Base-by-base conservation (phyloP, 2,113 vertebrate genomes). In the Gadus chalcogrammus region DNA sequence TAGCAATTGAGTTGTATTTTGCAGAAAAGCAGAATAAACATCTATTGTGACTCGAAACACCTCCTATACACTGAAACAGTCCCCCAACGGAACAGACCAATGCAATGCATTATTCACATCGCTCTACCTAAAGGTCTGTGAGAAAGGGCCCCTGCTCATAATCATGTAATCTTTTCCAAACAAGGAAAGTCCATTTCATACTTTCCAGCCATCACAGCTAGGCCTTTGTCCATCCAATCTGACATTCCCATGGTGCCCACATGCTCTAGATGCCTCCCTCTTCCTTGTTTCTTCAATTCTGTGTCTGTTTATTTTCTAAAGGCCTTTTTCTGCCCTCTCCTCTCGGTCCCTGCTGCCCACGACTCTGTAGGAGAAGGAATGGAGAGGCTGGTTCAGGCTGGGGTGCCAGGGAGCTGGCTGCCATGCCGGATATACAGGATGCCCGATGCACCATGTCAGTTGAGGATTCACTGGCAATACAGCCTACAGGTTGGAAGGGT, bases 241-340 rank as follows among this genome's bases (percentile, higher is more conserved):
- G 72, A 89, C 95, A 97, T 98, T 97, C 95, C 90, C 93, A 86
- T 94, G 93, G 96, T 96, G 94, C 92, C 93, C 95, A 91, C 95
- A 93, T 97, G 94, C 92, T 92, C 93, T 83, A 88, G 88, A 98
- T 97, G 87, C 94, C 95, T 87, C 73, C 89, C 72, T 94, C 93
- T 96, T 98, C 95, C 95, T 96, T 95, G 93, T 98, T 97, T 94
- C 95, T 93, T 98, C 96, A 96, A 97, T 97, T 95, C 92, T 90
- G 89, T 91, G 88, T 93, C 95, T 98, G 95, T 98, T 97, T 95
- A 96, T 86, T 85, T 93, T 97, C 92, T 93, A 96, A 97, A 93
- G 82, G 86, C 80, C 87, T 88, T 91, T 95, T 95, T 95, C 93
- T 95, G 85, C 87, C 76, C 74, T 84, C 78, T 84, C 71, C 84